Percentiles rank a stretch among this genome's conserved stretches.
These are phyloP conservation scores for Siphamia tubifer DNA, from an alignment of 2,113 vertebrate genomes.

Conservation along the genomic window DNA sequence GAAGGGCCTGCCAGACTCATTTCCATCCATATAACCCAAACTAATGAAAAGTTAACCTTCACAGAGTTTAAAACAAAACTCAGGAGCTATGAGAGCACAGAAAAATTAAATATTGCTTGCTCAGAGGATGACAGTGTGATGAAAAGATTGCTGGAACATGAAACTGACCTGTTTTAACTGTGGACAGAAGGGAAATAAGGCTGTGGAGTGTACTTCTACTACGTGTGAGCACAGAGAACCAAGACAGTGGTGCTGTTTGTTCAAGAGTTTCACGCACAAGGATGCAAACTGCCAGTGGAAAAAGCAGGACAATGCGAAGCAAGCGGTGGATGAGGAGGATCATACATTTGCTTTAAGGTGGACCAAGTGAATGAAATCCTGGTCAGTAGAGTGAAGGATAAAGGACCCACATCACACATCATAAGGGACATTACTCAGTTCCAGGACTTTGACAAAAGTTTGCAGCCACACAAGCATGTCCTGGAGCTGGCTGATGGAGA, in stretches of 20 bases:
- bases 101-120: too few relatives aligned
- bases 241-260: neutral
- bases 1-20: neutral
- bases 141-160: neutral
- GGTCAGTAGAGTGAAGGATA: neutral
- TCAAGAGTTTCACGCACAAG: neutral
- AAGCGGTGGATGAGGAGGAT: neutral
- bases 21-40: too few relatives aligned
- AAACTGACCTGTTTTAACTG: neutral
- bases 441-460: too few relatives aligned
- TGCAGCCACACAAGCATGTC: neutral
- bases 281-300: neutral
- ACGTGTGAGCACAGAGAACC: neutral
- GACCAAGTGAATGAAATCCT: neutral
- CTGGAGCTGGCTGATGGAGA: neutral
- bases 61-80: too few relatives aligned
- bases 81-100: too few relatives aligned
- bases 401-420: neutral
- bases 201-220: neutral
- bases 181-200: neutral
- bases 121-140: neutral
- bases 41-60: too few relatives aligned
- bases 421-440: too few relatives aligned
- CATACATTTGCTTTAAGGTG: too few relatives aligned
- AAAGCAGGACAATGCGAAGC: too few relatives aligned